Base-by-base conservation (phyloP, 2,113 vertebrate genomes). In the Casuarius casuarius region DNA sequence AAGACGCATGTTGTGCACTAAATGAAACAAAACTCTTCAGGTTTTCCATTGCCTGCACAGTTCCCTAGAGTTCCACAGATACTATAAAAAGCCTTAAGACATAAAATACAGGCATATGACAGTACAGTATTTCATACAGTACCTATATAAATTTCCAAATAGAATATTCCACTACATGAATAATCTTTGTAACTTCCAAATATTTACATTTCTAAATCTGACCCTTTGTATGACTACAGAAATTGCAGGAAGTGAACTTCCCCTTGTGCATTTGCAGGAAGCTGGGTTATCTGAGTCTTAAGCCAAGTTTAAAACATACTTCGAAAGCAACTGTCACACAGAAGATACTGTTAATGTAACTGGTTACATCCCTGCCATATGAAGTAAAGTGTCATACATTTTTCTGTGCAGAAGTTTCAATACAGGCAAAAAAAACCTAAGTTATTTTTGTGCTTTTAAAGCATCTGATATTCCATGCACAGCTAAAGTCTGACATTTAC, bases 141-240 rank as follows among this genome's bases (percentile, higher is more conserved):
- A 81, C 84, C 94, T 91, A 87, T 75, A 79, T 29, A 84, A 28
- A 84, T 81, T 94, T 87, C 70, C 15, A 5, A 94, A 84, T 18
- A 75, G 58, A 91, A 89, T 91, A 95, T 79, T 95, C 48, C 74
- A 85, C 77, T 62, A 42, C 68, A 85, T 85, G 74, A 94, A 94
- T 68, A 95, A 87, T 82, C 42, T 94, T 72, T 78, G 10, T 51
- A 76, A 87, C 29, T 85, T 91, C 44, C 74, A 95, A 89, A 92
- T 92, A 95, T 95, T 95, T 94, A 79, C 33, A 15, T 78, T 94
- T 87, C 89, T 89, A 94, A 95, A 79, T 67, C 91, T 73, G 84
- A 44, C 44, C 89, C 70, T 95, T 96, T 95, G 67, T 96, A 84
- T 31, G 23, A 87, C 74, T 96, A 81, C 52, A 94, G 85, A 90